These are phyloP conservation scores for Drosophila yakuba DNA, from an alignment of 1,140 invertebrate genomes.

Conservation along the genomic window DNA sequence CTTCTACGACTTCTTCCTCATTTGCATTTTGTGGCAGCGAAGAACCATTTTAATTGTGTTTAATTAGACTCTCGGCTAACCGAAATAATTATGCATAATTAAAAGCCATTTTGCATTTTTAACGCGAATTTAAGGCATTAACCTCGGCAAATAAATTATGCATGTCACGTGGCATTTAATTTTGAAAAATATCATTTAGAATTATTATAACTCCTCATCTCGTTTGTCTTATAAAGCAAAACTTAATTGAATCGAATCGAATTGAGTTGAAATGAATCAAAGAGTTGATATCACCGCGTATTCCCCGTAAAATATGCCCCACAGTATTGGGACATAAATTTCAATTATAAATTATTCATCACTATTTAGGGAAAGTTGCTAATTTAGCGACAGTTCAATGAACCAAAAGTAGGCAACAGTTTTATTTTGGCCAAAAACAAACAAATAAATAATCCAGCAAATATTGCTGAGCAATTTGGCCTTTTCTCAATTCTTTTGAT, in stretches of 20 bases:
- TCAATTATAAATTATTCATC: constrained; percentile 49
- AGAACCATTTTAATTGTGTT: constrained; percentile 70
- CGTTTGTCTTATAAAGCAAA: constrained; percentile 49
- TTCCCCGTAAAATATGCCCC: constrained; percentile 13
- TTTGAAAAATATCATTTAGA: constrained; percentile 33
- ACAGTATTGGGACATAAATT: constrained; percentile 32
- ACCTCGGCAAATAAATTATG: constrained; percentile 57
- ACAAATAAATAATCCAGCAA: constrained; percentile 14
- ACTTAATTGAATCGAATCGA: constrained; percentile 48
- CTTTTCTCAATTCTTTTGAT: constrained; percentile 6
- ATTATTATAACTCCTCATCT: constrained; percentile 30
- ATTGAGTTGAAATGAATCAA: constrained; percentile 17
- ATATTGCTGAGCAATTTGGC: constrained; percentile 53
- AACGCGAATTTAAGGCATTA: constrained; percentile 43
- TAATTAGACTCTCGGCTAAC: constrained; percentile 66
- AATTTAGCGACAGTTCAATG: constrained; percentile 61
- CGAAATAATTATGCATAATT: constrained; percentile 74
- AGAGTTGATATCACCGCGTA: constrained; percentile 44
- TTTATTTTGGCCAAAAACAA: constrained; percentile 65
- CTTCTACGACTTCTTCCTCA: constrained; percentile 58
- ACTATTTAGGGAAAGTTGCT: constrained; percentile 21
- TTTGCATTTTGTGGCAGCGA: constrained; percentile 62
- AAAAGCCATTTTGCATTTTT: constrained; percentile 62
- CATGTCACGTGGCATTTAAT: constrained; percentile 50
- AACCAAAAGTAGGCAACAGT: constrained; percentile 77